Conservation (phyloP, 2,113 vertebrate genomes). For the Carassius auratus region DNA sequence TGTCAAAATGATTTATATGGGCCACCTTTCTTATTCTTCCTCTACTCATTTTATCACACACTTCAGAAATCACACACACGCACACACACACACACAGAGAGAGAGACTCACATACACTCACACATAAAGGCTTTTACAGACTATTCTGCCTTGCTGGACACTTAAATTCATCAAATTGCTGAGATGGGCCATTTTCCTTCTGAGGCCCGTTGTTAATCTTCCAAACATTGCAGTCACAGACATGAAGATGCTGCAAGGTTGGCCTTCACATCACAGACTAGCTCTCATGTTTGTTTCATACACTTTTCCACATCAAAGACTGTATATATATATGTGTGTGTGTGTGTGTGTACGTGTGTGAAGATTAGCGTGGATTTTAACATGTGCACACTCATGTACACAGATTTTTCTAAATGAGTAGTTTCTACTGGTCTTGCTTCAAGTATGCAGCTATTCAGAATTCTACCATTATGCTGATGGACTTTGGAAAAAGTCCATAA, state of each 20-base stretch:
- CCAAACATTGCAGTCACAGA: constrained; percentile 25
- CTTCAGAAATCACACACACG: constrained; percentile 34
- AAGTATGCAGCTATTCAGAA: not conserved
- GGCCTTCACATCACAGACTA: not conserved
- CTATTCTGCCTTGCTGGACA: constrained; percentile 40
- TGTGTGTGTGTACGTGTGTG: too few species aligned
- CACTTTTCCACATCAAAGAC: too few species aligned
- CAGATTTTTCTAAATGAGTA: too few species aligned
- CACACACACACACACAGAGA: not conserved
- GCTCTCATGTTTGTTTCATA: not conserved
- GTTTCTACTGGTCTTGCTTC: not conserved
- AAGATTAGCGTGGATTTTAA: too few species aligned
- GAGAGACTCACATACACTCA: not conserved
- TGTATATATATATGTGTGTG: too few species aligned
- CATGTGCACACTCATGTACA: too few species aligned
- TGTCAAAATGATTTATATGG: constrained; percentile 54
- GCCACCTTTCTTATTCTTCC: constrained; percentile 36
- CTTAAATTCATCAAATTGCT: constrained; percentile 53
- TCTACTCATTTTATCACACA: constrained; percentile 46
- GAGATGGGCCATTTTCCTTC: constrained; percentile 35
- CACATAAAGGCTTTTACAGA: constrained; percentile 29
- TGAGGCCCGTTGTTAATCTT: constrained; percentile 44
- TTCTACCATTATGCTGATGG: not conserved
- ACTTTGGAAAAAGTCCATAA: not conserved
- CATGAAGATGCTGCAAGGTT: not conserved